phyloP scores from a whole-genome alignment of 2,797 vertebrate species.

The Rhincodon typus region DNA sequence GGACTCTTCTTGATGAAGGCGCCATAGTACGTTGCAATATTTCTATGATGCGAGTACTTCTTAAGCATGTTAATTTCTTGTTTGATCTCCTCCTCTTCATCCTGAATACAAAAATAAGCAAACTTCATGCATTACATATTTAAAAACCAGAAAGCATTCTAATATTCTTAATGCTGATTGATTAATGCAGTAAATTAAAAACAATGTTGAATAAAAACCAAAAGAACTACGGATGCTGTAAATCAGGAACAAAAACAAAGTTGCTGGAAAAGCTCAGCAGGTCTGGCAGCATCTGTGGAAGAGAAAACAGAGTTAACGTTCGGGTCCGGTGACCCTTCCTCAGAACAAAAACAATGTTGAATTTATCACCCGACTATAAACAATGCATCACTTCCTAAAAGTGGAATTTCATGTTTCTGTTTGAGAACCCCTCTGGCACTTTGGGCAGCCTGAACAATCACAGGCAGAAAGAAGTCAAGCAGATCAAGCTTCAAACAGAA shows the following conservation, averaged over 20 bases:
- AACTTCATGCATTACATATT: background rate
- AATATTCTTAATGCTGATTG: background rate
- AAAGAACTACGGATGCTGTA: too few species aligned
- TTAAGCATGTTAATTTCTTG: slow-evolving; percentile 96
- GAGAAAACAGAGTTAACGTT: too few species aligned
- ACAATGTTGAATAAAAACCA: too few species aligned
- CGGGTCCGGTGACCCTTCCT: too few species aligned
- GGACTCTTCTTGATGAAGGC: slow-evolving; percentile 92
- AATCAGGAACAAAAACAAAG: too few species aligned
- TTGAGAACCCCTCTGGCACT: background rate
- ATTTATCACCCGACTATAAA: background rate
- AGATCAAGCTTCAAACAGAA: background rate
- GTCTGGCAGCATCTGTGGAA: too few species aligned
- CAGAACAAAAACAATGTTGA: background rate
- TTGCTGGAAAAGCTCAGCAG: too few species aligned
- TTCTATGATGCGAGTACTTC: slow-evolving; percentile 89
- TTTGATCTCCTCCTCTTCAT: slow-evolving; percentile 91
- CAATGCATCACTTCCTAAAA: background rate
- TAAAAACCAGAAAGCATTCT: background rate
- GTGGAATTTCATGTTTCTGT: background rate
- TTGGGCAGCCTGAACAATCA: background rate
- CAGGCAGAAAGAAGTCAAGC: background rate
- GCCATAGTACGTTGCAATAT: slow-evolving; percentile 91
- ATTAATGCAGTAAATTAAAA: too few species aligned
- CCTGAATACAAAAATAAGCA: slow-evolving; percentile 46